Base-by-base conservation (phyloP, 1,140 invertebrate genomes). In the Drosophila lacertosa region DNA sequence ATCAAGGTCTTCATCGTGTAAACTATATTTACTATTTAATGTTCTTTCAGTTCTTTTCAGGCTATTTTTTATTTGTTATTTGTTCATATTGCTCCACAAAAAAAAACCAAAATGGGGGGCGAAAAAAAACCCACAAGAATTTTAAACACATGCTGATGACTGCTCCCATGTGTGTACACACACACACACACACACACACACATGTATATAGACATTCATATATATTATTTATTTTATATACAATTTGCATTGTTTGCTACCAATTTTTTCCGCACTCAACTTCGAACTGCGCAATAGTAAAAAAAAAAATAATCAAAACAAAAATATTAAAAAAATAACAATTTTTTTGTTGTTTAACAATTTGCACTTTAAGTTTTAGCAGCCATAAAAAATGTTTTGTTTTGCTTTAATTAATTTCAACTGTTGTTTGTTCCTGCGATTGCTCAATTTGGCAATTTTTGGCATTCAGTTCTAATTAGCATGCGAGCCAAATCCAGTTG, bases 321-420 rank as follows among this genome's bases (percentile, higher is more conserved):
- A 39, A 29, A 58, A 54, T 13, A 53, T 7, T 20, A 53, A 50
- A 22, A 47, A 18, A 51, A 26, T 15, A 62, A 50, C 54, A 16
- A 58, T 59, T 72, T 72, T n/a, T n/a, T n/a, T n/a, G n/a, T n/a
- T 57, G 26, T 69, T 73, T 29, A 60, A 54, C 70, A 72, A 68
- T 68, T 72, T 47, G 69, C 64, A 66, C 68, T 74, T 66, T 20
- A 72, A 67, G 55, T 62, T 66, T 72, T 32, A 53, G 67, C 58
- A 64, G 68, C 22, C 63, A 71, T 71, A 45, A 72, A 72, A 72
- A n/a, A n/a, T n/a, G n/a, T n/a, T 72, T 67, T 47, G 53, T 65
- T 71, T 33, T 58, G 62, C 72, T 48, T 45, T 59, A 74, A 74
- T 70, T 74, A 63, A 71, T 71, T 50, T 66, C n/a, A n/a, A 53